Base-by-base conservation (phyloP, 2,113 vertebrate species). In the Oplegnathus fasciatus region DNA sequence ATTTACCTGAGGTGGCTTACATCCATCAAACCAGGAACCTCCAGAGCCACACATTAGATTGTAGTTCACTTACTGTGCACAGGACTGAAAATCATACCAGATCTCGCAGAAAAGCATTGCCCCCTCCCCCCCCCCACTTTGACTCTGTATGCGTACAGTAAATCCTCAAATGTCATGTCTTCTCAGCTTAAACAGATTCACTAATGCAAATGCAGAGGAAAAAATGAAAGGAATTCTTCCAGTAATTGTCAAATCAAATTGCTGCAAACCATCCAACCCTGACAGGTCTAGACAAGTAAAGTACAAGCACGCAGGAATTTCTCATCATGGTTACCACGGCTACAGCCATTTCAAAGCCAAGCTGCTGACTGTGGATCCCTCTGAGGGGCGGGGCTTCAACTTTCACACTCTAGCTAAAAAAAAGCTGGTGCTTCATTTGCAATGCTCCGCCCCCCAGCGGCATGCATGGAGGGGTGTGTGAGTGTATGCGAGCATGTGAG, bases 361-460 rank as follows among this genome's bases (percentile, higher is more conserved):
- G 88, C 75, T 86, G 78, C 79, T 78, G 67, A 88, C 84, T 87
- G 80, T 67, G 55, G 75, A 89, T 93, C 74, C 80, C 75, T 84
- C 83, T 85, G 84, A 93, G 84, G 89, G 90, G 88, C 83, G 82
- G 83, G 82, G 85, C 90, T 87, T 95, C 94, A 96, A 96, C 96
- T 96, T 96, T 96, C 95, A 96, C 95, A 96, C 96, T 96, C 90
- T 64, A 73, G 94, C 90, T 80, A 78, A 93, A 91, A 37, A 37
- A 37, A 90, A 93, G 88, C 88, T 92, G 92, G 91, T 75, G 89
- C 52, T 88, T 92, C 92, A 94, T 92, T 95, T 93, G 83, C 86
- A 83, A 94, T 89, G 94, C 96, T 95, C 95, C 93, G 94, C 96
- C 94, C 96, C 94, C 95, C 95, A 96, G 96, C 94, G 93, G 95